Evolutionary conservation across 2,113 vertebrate species (phyloP), one percentile per base, ranked within the genome.

Genomic region (Heteronetta atricapilla): DNA sequence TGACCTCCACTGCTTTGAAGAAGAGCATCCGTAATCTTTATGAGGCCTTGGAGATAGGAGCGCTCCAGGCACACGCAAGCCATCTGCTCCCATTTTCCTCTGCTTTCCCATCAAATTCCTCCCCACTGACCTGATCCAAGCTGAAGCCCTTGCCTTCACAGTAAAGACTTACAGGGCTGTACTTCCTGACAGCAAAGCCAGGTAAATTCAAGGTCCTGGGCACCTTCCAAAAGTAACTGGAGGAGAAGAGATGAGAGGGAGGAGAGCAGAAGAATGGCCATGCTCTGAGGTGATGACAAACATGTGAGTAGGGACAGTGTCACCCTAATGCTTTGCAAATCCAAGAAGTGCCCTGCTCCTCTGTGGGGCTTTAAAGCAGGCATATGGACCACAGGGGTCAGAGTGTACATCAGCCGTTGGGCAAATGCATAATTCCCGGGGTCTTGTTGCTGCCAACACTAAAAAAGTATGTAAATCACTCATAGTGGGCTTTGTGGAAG

Each of bases 1-100:
- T 77, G 23, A 13, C 88, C 80, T 87, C 93, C 93, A 56, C 6
- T 0, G 56, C 94, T 97, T 96, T 96, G 95, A 96, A 97, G 88
- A 92, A 80, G 73, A 0, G 0, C 76, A 25, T 83, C 77, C 88
- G 20, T 93, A 97, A 97, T 94, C 94, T 93, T 88, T 89, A 36
- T 0, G 0, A 97, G 95, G 73, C 93, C 88, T 95, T 94, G 90
- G 78, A 94, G 88, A 95, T 92, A 95, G 90, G 25, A 90, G 66
- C 22, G 7, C 72, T 59, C 67, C 0, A 22, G 38, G 63, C 82
- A 70, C 44, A 29, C 2, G 3, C 20, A 2, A 11, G 77, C 88
- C 91, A 89, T 76, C 95, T 97, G 91, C 48, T 94, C 21, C 62
- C 36, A 20, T 67, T 64, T 64, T 14, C 82, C 29, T 79, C 73